Percentiles rank a stretch among this genome's conserved stretches.
Conservation (phyloP, 2,888 invertebrate genomes). For the Meteorus colon region DNA sequence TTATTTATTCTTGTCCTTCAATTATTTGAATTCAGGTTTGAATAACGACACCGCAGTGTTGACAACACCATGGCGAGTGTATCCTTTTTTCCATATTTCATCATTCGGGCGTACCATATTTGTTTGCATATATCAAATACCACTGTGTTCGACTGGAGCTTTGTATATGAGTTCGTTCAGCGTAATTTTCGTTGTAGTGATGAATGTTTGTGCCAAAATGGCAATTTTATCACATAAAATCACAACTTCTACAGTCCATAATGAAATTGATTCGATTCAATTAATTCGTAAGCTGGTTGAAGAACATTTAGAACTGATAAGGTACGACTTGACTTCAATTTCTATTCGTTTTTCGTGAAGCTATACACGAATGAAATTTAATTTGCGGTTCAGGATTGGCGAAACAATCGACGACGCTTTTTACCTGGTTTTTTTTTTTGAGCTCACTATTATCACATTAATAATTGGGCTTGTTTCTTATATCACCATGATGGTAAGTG, state of each 20-base stretch:
- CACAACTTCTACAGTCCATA: conserved; percentile 17
- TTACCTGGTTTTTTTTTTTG: conserved; percentile 9
- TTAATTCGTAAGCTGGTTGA: not conserved
- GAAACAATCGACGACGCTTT: conserved; percentile 20
- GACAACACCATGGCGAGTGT: conserved; percentile 17
- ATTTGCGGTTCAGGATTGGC: not conserved
- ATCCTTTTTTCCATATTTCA: not conserved
- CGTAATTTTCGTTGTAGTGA: conserved; percentile 40
- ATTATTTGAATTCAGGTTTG: not conserved
- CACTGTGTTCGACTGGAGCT: not conserved
- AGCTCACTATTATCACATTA: not conserved
- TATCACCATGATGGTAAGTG: conserved; percentile 15
- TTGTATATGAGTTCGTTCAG: not conserved
- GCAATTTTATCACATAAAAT: conserved; percentile 42
- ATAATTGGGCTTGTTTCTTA: conserved; percentile 23
- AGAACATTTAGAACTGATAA: conserved; percentile 5
- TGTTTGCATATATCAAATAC: conserved; percentile 19
- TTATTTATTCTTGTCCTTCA: too few species aligned
- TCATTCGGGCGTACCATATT: not conserved
- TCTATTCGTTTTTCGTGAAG: too few species aligned
- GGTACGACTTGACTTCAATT: too few species aligned
- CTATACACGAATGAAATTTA: too few species aligned
- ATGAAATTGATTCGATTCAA: too few species aligned
- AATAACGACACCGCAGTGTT: conserved; percentile 7
- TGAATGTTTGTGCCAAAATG: conserved; percentile 46